Base-by-base conservation (phyloP, 2,888 invertebrate species). In the Atrina japonica region DNA sequence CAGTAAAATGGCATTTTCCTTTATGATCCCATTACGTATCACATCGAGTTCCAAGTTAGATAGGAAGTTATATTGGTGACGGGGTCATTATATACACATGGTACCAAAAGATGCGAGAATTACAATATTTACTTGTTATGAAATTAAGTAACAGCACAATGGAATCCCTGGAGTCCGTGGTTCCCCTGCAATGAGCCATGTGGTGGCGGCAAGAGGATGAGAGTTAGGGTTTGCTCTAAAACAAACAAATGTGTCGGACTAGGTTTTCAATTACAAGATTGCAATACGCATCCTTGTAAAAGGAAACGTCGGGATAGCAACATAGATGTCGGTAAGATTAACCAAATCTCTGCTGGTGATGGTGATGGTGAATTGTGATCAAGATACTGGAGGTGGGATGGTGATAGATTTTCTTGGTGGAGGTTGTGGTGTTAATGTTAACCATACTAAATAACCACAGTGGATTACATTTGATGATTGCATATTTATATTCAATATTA, bases 161-260 rank as follows among this genome's bases (percentile, higher is more conserved):
- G 65, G 65, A 41, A 25, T 18, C 9, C 41, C 23, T 65, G 66
- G 56, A 35, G 1, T 21, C 49, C 56, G 9, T 66, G 66, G 66
- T 47, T 23, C 14, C 23, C 56, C 18, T 66, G 58, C 23, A 41
- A 21, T 25, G 49, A 29, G 14, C 41, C 58, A 5, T 66, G 66
- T 49, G 49, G 66, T 6, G 53, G 66, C 21, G 66, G 60, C 2
- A 64, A 41, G 47, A 64, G 55, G 30, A 35, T 40, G 18, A 43
- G 66, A 21, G n/a, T 18, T 14, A 52, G 60, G 11, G 43, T 11
- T 18, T 70, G 66, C 49, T 14, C 40, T 3, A 50, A 47, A 25
- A 58, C 52, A 43, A 21, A 18, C 16, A 35, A 35, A 35, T 69
- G 59, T 58, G 27, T 25, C 1, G 69, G 59, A 25, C 40, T 52